Conservation (phyloP, 2,888 invertebrate species). For the Drosophila mercatorum region DNA sequence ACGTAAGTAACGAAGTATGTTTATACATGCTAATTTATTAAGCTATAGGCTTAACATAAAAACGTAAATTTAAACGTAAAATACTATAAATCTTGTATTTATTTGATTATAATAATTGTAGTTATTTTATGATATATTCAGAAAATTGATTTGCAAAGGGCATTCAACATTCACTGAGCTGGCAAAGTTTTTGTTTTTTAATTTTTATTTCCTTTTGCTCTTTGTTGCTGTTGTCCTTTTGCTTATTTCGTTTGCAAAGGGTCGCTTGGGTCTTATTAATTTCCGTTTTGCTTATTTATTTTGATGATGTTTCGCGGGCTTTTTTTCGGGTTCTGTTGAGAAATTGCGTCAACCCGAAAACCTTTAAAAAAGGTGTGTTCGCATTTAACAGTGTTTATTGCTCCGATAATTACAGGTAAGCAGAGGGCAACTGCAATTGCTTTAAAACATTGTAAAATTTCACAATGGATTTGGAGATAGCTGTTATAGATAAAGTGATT, state of each 20-base stretch:
- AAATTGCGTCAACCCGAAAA: constrained; percentile 5
- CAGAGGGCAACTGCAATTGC: too few species aligned
- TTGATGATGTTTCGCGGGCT: constrained; percentile 42
- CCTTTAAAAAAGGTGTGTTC: constrained; percentile 2
- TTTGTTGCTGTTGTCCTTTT: not conserved
- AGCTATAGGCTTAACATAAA: too few species aligned
- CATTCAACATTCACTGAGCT: not conserved
- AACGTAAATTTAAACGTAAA: too few species aligned
- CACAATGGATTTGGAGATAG: not conserved
- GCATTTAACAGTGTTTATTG: constrained; percentile 6
- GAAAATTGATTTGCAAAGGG: not conserved
- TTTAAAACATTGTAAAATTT: not conserved
- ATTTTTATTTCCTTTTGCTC: constrained; percentile 1
- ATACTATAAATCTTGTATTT: too few species aligned
- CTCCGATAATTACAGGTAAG: not conserved
- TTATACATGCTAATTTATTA: not conserved
- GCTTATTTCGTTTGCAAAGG: constrained; percentile 5
- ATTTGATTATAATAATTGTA: too few species aligned
- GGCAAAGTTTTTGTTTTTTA: not conserved
- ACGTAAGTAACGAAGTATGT: not conserved
- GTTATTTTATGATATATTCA: not conserved
- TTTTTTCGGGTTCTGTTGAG: constrained; percentile 1
- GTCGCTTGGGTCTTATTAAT: constrained; percentile 51
- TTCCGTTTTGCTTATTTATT: constrained; percentile 68
- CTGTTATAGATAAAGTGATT: not conserved